A percentile compares a stretch with the other conserved stretches of the same genome.
phyloP scores from a whole-genome alignment of 2,113 vertebrate species.

The Salvelinus alpinus region DNA sequence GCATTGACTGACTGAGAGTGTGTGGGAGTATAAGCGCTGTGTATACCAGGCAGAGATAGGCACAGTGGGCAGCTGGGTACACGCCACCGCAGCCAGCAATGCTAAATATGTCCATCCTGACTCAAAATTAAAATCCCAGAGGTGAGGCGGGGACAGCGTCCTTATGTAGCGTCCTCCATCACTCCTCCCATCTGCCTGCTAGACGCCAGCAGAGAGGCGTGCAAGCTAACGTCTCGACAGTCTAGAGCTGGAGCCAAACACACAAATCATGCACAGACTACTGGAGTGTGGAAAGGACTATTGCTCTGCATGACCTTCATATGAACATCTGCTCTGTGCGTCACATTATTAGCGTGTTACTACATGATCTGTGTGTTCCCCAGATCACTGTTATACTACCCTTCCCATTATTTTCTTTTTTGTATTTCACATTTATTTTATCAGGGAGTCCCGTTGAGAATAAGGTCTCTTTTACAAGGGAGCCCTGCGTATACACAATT shows the following conservation, averaged over 20 bases:
- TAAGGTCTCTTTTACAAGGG: no score
- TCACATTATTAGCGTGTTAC: no score
- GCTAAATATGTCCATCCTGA: slow-evolving; percentile 23
- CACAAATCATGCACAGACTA: background rate
- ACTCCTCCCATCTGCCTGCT: slow-evolving; percentile 1
- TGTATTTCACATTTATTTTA: no score
- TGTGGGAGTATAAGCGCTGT: background rate
- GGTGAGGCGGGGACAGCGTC: slow-evolving; percentile 13
- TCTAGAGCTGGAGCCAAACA: background rate
- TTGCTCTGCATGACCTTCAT: background rate
- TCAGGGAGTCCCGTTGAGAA: no score
- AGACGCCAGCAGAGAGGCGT: background rate
- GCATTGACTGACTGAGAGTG: background rate
- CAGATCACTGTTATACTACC: no score
- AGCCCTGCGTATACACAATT: no score
- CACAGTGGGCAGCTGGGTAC: slow-evolving; percentile 3
- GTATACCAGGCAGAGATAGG: slow-evolving; percentile 13
- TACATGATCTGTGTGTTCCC: no score
- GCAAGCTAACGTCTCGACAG: background rate
- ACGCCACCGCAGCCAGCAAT: slow-evolving; percentile 7
- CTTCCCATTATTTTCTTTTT: no score
- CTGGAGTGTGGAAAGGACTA: background rate
- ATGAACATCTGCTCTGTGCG: background rate
- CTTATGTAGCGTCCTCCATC: background rate
- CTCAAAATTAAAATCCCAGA: slow-evolving; percentile 12